Conservation (phyloP, 2,888 invertebrate genomes). For the Baccha elongata region DNA sequence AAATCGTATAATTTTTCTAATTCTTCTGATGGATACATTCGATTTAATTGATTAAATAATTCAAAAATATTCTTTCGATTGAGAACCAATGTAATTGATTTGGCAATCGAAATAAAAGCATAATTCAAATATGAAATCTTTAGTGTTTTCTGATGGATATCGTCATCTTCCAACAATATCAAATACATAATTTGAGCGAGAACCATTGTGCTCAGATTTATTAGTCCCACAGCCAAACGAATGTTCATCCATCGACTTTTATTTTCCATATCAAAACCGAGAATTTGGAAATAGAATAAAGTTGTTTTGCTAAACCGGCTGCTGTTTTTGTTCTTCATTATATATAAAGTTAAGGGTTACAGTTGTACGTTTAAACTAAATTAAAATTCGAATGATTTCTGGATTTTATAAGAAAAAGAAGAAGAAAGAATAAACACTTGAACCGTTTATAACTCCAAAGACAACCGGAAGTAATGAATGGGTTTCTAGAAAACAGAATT, state of each 20-base stretch:
- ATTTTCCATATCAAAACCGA: conserved; percentile 16
- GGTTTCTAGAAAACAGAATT: not conserved
- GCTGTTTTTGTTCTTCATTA: not conserved
- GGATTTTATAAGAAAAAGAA: not conserved
- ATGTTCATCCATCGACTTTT: conserved; percentile 1
- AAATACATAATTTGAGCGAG: not conserved
- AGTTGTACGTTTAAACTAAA: not conserved
- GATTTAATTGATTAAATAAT: conserved; percentile 2
- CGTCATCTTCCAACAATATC: not conserved
- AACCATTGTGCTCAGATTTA: not conserved
- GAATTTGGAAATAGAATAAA: not conserved
- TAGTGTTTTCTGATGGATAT: not conserved
- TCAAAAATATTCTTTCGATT: conserved; percentile 23
- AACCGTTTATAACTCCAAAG: too few relatives aligned
- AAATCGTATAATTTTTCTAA: not conserved
- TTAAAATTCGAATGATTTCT: not conserved
- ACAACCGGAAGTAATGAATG: not conserved
- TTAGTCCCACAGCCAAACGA: not conserved
- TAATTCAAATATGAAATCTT: conserved; percentile 50
- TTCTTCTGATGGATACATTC: conserved; percentile 18
- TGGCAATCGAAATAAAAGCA: conserved; percentile 42
- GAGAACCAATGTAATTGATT: conserved; percentile 46
- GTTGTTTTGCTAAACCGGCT: not conserved
- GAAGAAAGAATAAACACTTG: too few relatives aligned
- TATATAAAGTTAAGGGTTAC: too few relatives aligned